A percentile compares a stretch with the other conserved stretches of the same genome.
phyloP scores from a whole-genome alignment of 2,888 invertebrate genomes.

The Odontothrips loti region DNA sequence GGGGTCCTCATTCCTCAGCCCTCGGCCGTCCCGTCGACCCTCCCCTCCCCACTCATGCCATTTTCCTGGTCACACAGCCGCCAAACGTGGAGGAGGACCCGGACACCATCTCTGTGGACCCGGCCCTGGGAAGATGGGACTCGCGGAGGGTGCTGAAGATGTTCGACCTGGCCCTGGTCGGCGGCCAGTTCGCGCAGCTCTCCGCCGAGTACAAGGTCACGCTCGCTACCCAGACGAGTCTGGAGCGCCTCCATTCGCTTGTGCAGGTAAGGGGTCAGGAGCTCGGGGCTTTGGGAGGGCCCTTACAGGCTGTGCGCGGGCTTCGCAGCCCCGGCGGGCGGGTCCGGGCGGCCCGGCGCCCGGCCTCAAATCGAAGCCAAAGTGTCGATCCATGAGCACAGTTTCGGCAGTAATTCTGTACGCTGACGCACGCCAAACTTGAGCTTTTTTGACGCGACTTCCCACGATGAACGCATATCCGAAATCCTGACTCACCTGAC shows the following conservation, averaged over 20 bases:
- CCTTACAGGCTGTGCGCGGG: neutral
- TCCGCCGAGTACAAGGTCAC: conserved; percentile 61
- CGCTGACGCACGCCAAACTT: no score
- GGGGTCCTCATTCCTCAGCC: no score
- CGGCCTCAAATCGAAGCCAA: no score
- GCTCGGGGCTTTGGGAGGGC: neutral
- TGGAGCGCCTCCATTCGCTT: conserved; percentile 74
- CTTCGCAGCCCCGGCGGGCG: no score
- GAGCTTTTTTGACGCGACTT: no score
- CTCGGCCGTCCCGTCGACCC: no score
- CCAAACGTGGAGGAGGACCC: conserved; percentile 35
- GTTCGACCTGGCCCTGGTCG: conserved; percentile 68
- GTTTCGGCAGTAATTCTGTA: no score
- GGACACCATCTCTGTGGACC: conserved; percentile 52
- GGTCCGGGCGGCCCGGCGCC: neutral
- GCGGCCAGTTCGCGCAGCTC: conserved; percentile 59
- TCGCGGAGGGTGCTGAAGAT: conserved; percentile 62
- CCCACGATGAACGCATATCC: no score
- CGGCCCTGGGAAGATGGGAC: conserved; percentile 71
- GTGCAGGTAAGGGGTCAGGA: conserved; percentile 50
- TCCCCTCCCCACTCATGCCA: conserved; percentile 39
- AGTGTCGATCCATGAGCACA: no score
- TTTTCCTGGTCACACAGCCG: conserved; percentile 20
- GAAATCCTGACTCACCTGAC: no score
- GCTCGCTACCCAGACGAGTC: conserved; percentile 79